Evolutionary conservation across 2,113 vertebrate genomes (phyloP).

Genomic region (Chrysemys picta): DNA sequence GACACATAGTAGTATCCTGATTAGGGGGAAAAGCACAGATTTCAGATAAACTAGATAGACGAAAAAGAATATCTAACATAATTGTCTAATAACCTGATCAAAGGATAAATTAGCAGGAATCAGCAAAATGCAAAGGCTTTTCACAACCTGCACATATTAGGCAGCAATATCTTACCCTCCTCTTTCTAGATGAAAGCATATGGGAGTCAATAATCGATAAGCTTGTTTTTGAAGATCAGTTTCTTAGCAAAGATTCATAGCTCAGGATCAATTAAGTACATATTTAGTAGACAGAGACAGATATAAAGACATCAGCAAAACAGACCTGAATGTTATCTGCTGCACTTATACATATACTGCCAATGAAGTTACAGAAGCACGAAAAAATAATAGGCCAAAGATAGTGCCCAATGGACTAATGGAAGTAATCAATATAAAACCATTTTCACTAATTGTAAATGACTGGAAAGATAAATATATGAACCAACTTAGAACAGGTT

Average conservation of each 20-base stretch:
- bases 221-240: background rate
- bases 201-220: constrained; percentile 11
- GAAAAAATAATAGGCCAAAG: background rate
- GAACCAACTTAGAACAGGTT: background rate
- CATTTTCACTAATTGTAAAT: background rate
- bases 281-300: background rate
- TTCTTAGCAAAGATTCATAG: background rate
- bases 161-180: background rate
- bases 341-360: background rate
- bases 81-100: constrained; percentile 38
- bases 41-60: constrained; percentile 43
- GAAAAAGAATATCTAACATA: constrained; percentile 33
- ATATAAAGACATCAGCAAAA: background rate
- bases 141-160: background rate
- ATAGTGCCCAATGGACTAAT: background rate
- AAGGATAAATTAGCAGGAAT: constrained; percentile 28
- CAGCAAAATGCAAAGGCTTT: constrained; percentile 21
- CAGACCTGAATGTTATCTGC: background rate
- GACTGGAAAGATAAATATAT: background rate
- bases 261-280: constrained; percentile 6
- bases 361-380: background rate
- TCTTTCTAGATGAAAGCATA: background rate
- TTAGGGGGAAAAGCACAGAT: constrained; percentile 2
- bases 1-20: constrained; percentile 23
- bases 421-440: background rate